Evolutionary conservation across 2,113 vertebrate genomes (phyloP).

Genomic region (Nettapus auritus): DNA sequence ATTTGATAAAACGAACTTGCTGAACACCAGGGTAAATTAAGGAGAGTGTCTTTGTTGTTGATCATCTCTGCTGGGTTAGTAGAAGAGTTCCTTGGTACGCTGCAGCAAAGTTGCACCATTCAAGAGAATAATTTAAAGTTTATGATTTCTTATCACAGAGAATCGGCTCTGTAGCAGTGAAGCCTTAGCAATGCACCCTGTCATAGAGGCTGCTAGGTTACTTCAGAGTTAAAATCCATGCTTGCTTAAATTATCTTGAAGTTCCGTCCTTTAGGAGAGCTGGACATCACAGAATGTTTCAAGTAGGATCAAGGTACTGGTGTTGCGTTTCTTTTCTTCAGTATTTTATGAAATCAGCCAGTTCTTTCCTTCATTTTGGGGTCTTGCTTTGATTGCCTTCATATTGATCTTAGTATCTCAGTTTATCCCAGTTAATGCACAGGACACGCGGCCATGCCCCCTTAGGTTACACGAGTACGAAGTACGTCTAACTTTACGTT

Average conservation of each 20-base stretch:
- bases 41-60: neutral
- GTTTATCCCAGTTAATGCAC: neutral
- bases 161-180: accelerated
- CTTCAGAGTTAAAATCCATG: neutral
- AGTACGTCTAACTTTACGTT: neutral
- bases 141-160: neutral
- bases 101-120: neutral
- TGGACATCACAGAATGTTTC: neutral
- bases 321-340: neutral
- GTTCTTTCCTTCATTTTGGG: neutral
- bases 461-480: accelerated
- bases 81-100: neutral
- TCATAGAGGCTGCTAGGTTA: neutral
- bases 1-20: neutral
- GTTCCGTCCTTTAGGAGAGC: neutral
- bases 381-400: neutral
- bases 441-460: neutral
- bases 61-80: neutral
- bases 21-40: neutral
- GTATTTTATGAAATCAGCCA: neutral
- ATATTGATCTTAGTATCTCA: neutral
- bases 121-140: neutral
- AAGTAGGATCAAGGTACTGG: neutral
- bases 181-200: neutral
- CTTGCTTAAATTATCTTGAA: neutral